phyloP scores from a whole-genome alignment of 1,140 invertebrate species.

The Brachionus koreanus region DNA sequence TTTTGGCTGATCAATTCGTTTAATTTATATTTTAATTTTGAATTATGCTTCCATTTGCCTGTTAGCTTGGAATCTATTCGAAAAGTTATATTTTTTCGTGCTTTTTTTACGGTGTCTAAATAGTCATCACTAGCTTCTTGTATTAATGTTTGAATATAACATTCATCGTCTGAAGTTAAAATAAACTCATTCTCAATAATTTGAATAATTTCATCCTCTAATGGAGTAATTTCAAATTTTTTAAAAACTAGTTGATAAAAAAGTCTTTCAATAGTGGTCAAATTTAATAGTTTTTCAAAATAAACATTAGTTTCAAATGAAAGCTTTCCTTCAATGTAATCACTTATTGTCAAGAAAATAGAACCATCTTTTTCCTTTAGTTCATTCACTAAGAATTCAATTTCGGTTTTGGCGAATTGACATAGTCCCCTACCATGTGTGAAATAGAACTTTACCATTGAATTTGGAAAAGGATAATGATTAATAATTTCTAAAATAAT shows the following conservation, averaged over 20 bases:
- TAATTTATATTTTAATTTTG: not conserved
- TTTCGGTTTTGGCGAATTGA: not conserved
- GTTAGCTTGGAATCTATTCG: conserved; percentile 24
- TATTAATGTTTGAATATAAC: not conserved
- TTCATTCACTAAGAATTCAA: not conserved
- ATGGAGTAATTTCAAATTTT: not conserved
- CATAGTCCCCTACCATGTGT: conserved; percentile 9
- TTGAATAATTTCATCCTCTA: not conserved
- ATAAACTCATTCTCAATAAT: not conserved
- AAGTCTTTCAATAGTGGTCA: conserved; percentile 11
- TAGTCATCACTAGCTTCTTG: no score
- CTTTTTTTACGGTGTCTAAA: not conserved
- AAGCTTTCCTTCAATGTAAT: conserved; percentile 31
- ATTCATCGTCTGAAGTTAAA: not conserved
- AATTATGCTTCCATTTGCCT: not conserved
- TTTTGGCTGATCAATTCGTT: not conserved
- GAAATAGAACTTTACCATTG: not conserved
- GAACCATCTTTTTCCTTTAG: not conserved
- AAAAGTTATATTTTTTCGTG: not conserved
- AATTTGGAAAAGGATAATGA: not conserved
- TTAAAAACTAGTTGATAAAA: not conserved
- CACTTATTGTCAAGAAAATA: not conserved
- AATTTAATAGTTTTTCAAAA: not conserved
- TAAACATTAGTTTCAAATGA: not conserved
- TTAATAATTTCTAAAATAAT: no score